phyloP scores from a whole-genome alignment of 1,140 invertebrate genomes.

The Drosophila biarmipes region DNA sequence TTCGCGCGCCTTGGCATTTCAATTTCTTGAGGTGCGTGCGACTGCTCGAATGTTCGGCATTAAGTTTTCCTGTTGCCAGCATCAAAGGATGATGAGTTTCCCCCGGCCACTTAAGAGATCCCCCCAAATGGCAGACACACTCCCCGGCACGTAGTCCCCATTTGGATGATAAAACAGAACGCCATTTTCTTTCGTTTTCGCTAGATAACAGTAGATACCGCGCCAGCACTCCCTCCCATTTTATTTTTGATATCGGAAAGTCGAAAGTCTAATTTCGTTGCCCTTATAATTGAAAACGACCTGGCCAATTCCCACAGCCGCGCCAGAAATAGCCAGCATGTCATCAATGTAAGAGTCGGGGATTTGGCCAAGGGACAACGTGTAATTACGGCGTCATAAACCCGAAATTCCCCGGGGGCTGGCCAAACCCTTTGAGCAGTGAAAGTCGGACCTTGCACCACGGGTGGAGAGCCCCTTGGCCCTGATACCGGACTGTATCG shows the following conservation, averaged over 20 bases:
- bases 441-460: constrained; percentile 47
- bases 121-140: constrained; percentile 42
- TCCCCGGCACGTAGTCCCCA: constrained; percentile 58
- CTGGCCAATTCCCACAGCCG: constrained; percentile 51
- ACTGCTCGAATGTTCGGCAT: constrained; percentile 77
- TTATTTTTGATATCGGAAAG: constrained; percentile 52
- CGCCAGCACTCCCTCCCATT: constrained; percentile 9
- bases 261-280: constrained; percentile 74
- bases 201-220: constrained; percentile 62
- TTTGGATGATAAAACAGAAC: constrained; percentile 15
- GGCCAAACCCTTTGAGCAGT: constrained; percentile 36
- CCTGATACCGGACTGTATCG: neutral
- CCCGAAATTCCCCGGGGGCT: constrained; percentile 23
- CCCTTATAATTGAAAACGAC: constrained; percentile 69
- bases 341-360: constrained; percentile 61
- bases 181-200: constrained; percentile 63
- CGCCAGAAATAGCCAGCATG: constrained; percentile 69
- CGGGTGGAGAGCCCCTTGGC: constrained; percentile 24
- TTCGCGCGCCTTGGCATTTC: constrained; percentile 70
- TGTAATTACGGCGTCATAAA: constrained; percentile 44
- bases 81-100: constrained; percentile 73
- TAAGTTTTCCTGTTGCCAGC: constrained; percentile 66
- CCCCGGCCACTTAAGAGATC: constrained; percentile 43
- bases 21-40: constrained; percentile 79
- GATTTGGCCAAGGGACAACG: constrained; percentile 23